A percentile compares a stretch with the other conserved stretches of the same genome.
Conservation (phyloP, 2,113 vertebrate genomes). For the Pelecanoides urinatrix region DNA sequence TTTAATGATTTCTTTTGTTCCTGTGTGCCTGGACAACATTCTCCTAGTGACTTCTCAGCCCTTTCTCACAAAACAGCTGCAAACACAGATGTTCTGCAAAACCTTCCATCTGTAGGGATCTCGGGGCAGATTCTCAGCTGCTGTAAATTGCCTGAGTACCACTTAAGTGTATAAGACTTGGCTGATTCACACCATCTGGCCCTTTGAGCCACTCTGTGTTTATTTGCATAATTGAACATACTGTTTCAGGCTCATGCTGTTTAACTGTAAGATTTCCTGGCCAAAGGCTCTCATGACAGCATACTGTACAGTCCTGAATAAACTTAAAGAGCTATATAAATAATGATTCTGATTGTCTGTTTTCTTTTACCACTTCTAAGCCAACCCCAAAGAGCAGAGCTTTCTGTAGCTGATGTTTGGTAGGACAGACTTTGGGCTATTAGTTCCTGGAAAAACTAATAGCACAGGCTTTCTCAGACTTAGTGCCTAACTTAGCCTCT, state of each 20-base stretch:
- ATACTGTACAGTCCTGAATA: background rate
- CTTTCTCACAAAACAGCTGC: background rate
- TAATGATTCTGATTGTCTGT: background rate
- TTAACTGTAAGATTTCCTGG: slow-evolving; percentile 31
- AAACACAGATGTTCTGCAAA: background rate
- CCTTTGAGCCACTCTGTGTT: slow-evolving; percentile 2
- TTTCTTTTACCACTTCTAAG: background rate
- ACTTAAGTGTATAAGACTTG: background rate
- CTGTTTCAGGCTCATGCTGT: slow-evolving; percentile 28
- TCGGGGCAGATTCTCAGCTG: background rate
- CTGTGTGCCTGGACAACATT: background rate
- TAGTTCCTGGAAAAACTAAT: background rate
- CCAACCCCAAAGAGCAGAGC: background rate
- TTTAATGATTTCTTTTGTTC: background rate
- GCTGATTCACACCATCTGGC: slow-evolving; percentile 23
- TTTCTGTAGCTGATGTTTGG: background rate
- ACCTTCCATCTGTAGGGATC: background rate
- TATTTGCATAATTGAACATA: slow-evolving; percentile 39
- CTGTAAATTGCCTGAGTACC: background rate
- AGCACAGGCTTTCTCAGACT: background rate
- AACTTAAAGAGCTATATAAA: background rate
- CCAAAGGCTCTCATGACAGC: background rate
- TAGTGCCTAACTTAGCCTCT: background rate
- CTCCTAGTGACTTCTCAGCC: background rate
- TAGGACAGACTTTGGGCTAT: background rate